Percentiles rank a stretch among this genome's conserved stretches.
Evolutionary conservation across 2,888 invertebrate species (phyloP).

Genomic region (Tupiocoris notatus): DNA sequence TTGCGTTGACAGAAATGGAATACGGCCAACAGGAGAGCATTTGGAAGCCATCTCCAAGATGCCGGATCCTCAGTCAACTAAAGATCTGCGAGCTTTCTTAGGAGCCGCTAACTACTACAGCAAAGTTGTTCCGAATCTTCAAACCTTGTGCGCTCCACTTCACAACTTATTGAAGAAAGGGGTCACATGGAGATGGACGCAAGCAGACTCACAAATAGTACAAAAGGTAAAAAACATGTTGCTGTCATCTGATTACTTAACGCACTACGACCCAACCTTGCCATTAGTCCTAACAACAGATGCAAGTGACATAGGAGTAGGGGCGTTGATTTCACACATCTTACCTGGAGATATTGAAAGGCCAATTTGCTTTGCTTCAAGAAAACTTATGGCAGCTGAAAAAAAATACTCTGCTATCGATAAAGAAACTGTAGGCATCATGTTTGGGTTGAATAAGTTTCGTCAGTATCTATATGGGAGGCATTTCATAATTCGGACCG

Average conservation of each 20-base stretch:
- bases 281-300: constrained; percentile 8
- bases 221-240: neutral
- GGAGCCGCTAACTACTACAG: constrained; percentile 3
- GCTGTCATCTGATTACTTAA: neutral
- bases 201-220: neutral
- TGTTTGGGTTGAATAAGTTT: constrained; percentile 6
- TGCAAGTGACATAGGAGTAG: constrained; percentile 3
- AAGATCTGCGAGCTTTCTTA: neutral
- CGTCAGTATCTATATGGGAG: neutral
- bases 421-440: neutral
- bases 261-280: neutral
- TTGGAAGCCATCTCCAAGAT: constrained; percentile 1
- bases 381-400: neutral
- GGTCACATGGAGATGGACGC: too few species aligned
- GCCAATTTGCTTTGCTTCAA: constrained; percentile 3
- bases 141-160: neutral
- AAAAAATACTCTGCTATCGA: neutral
- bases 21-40: neutral
- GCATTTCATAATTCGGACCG: neutral
- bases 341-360: neutral
- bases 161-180: neutral
- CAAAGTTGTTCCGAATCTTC: neutral
- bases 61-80: neutral
- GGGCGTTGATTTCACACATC: neutral
- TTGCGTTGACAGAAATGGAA: neutral